Percentiles rank a stretch among this genome's conserved stretches.
phyloP scores from a whole-genome alignment of 2,797 vertebrate genomes.

The Diceros bicornis region DNA sequence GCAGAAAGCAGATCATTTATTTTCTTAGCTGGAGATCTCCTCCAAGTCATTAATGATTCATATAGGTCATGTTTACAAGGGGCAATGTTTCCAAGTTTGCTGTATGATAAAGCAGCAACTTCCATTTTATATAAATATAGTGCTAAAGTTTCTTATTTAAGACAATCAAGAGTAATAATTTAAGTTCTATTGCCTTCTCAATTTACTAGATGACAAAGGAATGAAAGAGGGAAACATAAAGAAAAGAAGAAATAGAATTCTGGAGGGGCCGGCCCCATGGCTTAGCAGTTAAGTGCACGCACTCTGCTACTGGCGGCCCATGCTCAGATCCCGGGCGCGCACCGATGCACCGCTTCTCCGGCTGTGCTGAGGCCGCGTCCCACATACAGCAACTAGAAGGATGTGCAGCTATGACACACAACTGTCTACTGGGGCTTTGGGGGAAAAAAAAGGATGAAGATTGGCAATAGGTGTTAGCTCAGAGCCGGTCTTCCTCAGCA shows the following conservation, averaged over 20 bases:
- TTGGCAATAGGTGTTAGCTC: too few species aligned
- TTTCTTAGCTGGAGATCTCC: conserved; percentile 76
- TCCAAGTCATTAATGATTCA: conserved; percentile 77
- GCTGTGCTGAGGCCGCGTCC: too few species aligned
- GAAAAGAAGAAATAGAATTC: neutral
- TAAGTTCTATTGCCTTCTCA: neutral
- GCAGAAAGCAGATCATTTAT: conserved; percentile 79
- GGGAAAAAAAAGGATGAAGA: too few species aligned
- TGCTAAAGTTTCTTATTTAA: neutral
- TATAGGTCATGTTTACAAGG: conserved; percentile 64
- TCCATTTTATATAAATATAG: neutral
- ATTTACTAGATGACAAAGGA: neutral
- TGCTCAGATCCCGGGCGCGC: too few species aligned
- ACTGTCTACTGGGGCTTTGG: too few species aligned
- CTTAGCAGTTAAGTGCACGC: too few species aligned
- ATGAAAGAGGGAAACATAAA: neutral
- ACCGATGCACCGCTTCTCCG: too few species aligned
- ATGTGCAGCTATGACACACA: too few species aligned
- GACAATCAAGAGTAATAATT: neutral
- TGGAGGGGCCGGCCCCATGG: too few species aligned
- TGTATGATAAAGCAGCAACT: conserved; percentile 1
- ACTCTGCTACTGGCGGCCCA: too few species aligned
- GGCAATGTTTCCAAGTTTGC: neutral
- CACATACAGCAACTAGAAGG: too few species aligned
- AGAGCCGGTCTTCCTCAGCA: too few species aligned